These are phyloP conservation scores for Ophion ventricosus DNA, from an alignment of 2,888 invertebrate genomes.

Conservation along the genomic window DNA sequence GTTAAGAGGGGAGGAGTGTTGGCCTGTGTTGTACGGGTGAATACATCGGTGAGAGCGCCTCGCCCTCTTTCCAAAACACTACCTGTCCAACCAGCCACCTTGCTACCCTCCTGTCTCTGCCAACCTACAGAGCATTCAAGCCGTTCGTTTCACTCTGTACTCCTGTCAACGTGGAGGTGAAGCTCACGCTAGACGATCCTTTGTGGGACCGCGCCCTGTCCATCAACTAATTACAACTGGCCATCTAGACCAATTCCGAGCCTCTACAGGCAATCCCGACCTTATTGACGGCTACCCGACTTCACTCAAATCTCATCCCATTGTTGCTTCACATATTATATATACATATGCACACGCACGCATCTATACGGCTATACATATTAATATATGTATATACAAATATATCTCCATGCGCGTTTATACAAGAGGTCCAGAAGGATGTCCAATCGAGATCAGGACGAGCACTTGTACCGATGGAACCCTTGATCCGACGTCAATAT, in stretches of 20 bases:
- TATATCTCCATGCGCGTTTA: not conserved
- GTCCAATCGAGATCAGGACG: constrained; percentile 24
- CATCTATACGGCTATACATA: not conserved
- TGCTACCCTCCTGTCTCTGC: constrained; percentile 40
- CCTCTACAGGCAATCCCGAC: constrained; percentile 48
- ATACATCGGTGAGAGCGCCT: constrained; percentile 31
- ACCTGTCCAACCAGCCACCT: constrained; percentile 57
- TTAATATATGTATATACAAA: constrained; percentile 1
- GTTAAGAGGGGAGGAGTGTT: not conserved
- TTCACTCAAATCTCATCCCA: constrained; percentile 32
- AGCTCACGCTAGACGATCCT: constrained; percentile 50
- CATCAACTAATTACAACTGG: constrained; percentile 67
- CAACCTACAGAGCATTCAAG: constrained; percentile 47
- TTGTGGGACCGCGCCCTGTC: constrained; percentile 62
- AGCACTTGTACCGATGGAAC: constrained; percentile 39
- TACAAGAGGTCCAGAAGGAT: constrained; percentile 46
- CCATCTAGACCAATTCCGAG: constrained; percentile 54
- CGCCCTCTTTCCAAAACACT: constrained; percentile 64
- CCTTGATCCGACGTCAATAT: constrained; percentile 47
- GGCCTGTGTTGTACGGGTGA: not conserved
- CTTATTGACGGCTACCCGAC: constrained; percentile 47
- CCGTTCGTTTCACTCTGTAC: constrained; percentile 14
- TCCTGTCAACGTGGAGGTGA: constrained; percentile 37
- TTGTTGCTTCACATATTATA: constrained; percentile 12
- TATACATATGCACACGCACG: not conserved